Evolutionary conservation across 2,888 invertebrate genomes (phyloP).

Genomic region (Brenthis ino): DNA sequence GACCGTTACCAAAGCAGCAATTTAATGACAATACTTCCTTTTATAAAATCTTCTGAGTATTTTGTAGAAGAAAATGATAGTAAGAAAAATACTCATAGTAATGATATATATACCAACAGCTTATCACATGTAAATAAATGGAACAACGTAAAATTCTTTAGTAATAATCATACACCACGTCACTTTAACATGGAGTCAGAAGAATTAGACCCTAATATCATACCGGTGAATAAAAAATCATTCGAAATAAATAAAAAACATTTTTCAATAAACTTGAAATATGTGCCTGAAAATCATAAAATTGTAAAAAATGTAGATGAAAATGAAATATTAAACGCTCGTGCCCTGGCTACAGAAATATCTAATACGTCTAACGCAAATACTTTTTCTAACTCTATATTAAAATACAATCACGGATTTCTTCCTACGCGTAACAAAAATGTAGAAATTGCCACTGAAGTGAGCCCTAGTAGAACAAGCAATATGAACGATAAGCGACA

Average conservation of each 20-base stretch:
- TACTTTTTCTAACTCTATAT: constrained; percentile 55
- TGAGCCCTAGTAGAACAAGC: constrained; percentile 24
- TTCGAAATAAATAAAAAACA: constrained; percentile 50
- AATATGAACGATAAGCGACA: constrained; percentile 37
- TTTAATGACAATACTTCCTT: constrained; percentile 58
- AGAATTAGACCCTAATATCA: constrained; percentile 40
- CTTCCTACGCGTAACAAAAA: constrained; percentile 50
- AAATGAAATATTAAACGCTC: constrained; percentile 50
- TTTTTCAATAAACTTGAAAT: constrained; percentile 57
- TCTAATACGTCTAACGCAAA: constrained; percentile 57
- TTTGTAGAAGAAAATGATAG: constrained; percentile 48
- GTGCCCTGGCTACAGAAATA: constrained; percentile 57
- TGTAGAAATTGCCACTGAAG: constrained; percentile 37
- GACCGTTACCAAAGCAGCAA: constrained; percentile 48
- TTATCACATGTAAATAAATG: constrained; percentile 63
- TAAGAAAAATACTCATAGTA: constrained; percentile 40
- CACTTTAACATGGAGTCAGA: constrained; percentile 51
- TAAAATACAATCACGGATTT: constrained; percentile 67
- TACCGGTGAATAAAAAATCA: constrained; percentile 43
- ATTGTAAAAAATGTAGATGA: constrained; percentile 48
- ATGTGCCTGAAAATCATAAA: constrained; percentile 54
- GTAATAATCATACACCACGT: constrained; percentile 63
- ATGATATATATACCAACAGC: constrained; percentile 58
- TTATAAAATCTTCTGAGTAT: constrained; percentile 65
- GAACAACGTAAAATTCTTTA: constrained; percentile 70